Evolutionary conservation across 1,140 invertebrate species (phyloP).

Genomic region (Apolygus lucorum): DNA sequence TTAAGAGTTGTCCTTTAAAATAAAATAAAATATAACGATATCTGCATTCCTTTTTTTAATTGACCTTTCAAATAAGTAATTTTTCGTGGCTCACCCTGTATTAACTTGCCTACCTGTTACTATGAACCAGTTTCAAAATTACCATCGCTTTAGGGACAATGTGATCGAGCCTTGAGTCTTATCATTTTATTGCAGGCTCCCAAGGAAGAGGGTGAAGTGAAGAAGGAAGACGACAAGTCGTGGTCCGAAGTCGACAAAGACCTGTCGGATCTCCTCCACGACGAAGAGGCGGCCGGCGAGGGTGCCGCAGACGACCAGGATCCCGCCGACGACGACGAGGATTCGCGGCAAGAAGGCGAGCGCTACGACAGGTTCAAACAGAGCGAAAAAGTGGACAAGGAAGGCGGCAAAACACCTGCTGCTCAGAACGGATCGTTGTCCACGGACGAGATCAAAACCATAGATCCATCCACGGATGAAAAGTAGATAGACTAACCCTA

Average conservation of each 20-base stretch:
- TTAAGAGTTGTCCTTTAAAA: too few species aligned
- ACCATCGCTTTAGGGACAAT: too few species aligned
- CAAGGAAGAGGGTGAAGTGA: slow-evolving; percentile 16
- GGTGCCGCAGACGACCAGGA: neutral
- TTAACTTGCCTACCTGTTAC: too few species aligned
- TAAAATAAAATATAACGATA: too few species aligned
- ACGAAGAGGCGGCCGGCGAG: slow-evolving; percentile 13
- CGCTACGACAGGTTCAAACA: slow-evolving; percentile 29
- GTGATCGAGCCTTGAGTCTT: neutral
- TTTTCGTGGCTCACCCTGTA: too few species aligned
- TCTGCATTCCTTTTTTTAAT: too few species aligned
- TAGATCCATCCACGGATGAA: neutral
- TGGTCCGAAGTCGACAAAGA: slow-evolving; percentile 28
- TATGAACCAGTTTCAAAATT: too few species aligned
- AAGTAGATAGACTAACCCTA: too few species aligned
- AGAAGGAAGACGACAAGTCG: slow-evolving; percentile 24
- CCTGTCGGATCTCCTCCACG: slow-evolving; percentile 24
- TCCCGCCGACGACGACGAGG: slow-evolving; percentile 18
- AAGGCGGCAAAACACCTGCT: neutral
- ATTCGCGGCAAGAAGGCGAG: slow-evolving; percentile 11
- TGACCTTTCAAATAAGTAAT: too few species aligned
- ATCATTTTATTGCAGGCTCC: neutral
- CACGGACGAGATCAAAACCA: neutral
- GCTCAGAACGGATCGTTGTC: neutral
- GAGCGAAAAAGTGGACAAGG: slow-evolving; percentile 18